These are phyloP conservation scores for Papilio polyxenes DNA, from an alignment of 1,140 invertebrate species.

Conservation along the genomic window DNA sequence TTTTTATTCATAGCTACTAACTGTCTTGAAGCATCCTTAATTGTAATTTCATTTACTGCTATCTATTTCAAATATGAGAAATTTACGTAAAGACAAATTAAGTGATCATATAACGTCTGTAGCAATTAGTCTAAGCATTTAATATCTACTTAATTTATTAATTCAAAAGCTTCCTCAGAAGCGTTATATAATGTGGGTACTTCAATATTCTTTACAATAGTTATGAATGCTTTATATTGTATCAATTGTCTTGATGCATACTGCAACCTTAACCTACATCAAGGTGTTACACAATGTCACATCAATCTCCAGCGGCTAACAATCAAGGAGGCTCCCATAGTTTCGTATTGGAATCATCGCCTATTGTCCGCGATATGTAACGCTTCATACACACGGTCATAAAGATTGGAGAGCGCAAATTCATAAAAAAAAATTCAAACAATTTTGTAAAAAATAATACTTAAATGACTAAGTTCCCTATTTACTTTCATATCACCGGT, in stretches of 20 bases:
- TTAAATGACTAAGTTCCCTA: too few relatives aligned
- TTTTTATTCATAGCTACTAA: background rate
- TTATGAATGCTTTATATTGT: background rate
- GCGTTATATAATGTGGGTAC: background rate
- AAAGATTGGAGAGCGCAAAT: slow-evolving; percentile 39
- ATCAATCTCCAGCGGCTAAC: slow-evolving; percentile 73
- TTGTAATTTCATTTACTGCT: too few relatives aligned
- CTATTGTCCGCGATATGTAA: slow-evolving; percentile 68
- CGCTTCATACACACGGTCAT: slow-evolving; percentile 53
- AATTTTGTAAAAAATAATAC: too few relatives aligned
- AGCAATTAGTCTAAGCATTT: background rate
- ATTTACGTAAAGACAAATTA: background rate
- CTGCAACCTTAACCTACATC: slow-evolving; percentile 63
- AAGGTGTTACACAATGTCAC: slow-evolving; percentile 62
- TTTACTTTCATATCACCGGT: too few relatives aligned
- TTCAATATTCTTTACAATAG: slow-evolving; percentile 13
- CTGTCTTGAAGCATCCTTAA: background rate
- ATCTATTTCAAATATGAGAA: too few relatives aligned
- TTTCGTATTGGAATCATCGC: slow-evolving; percentile 70
- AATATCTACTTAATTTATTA: background rate
- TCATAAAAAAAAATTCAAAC: slow-evolving; percentile 36
- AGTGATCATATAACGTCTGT: too few relatives aligned
- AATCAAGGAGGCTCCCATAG: slow-evolving; percentile 62
- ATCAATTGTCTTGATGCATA: slow-evolving; percentile 35
- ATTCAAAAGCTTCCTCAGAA: background rate